A percentile compares a stretch with the other conserved stretches of the same genome.
Evolutionary conservation across 2,113 vertebrate genomes (phyloP).

Genomic region (Andinoacara biseriatus): DNA sequence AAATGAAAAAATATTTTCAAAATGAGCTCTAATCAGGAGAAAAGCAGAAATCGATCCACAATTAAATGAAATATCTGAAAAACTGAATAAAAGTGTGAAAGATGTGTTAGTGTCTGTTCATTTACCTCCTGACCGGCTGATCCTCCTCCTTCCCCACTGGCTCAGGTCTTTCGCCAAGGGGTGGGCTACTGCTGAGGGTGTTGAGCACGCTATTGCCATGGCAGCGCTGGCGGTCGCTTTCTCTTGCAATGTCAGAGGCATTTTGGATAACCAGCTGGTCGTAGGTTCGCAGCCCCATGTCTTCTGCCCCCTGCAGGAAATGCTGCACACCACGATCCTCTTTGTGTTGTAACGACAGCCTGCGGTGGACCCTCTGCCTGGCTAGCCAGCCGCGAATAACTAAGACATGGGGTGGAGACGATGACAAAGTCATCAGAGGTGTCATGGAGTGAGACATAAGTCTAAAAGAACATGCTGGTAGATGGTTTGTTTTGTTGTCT

Average conservation of each 20-base stretch:
- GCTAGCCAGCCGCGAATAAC: slow-evolving; percentile 92
- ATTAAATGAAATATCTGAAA: not conserved
- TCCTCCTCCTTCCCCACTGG: slow-evolving; percentile 84
- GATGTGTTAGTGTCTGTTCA: not conserved
- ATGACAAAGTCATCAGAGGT: slow-evolving; percentile 1
- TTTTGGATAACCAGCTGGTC: slow-evolving; percentile 94
- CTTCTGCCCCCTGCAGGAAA: slow-evolving; percentile 90
- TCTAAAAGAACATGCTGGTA: not conserved
- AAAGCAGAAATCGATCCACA: not conserved
- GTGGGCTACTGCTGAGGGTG: slow-evolving; percentile 64
- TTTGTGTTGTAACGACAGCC: slow-evolving; percentile 80
- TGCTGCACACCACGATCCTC: slow-evolving; percentile 82
- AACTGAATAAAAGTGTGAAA: not conserved
- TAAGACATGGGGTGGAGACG: slow-evolving; percentile 50
- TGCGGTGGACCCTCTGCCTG: slow-evolving; percentile 80
- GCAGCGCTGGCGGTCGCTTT: slow-evolving; percentile 87
- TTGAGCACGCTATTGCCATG: slow-evolving; percentile 70
- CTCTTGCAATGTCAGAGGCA: slow-evolving; percentile 90
- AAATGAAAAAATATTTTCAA: not conserved
- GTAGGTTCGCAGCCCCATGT: slow-evolving; percentile 87
- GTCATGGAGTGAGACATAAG: not conserved
- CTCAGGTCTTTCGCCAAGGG: slow-evolving; percentile 83
- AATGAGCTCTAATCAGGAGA: not conserved
- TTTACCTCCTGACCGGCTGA: slow-evolving; percentile 83
- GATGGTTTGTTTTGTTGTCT: not conserved